These are phyloP conservation scores for Agriopis marginaria DNA, from an alignment of 2,888 invertebrate species.

Conservation along the genomic window DNA sequence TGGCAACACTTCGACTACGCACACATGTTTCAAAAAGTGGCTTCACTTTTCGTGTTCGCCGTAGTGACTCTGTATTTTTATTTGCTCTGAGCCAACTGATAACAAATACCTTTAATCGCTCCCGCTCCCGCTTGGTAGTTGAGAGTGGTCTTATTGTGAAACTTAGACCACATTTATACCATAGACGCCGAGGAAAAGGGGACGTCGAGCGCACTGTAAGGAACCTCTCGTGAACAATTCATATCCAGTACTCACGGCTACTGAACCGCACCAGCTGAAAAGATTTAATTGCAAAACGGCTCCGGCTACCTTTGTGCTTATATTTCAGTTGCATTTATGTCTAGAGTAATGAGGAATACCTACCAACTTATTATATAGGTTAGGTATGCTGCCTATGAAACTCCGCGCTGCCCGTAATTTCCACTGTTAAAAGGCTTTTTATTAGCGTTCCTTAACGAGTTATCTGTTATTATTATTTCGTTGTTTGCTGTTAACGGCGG, in stretches of 20 bases:
- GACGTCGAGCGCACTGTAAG: conserved; percentile 36
- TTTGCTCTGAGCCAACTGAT: no score
- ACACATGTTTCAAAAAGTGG: no score
- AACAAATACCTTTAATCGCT: no score
- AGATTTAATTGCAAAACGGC: conserved; percentile 57
- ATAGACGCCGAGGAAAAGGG: neutral
- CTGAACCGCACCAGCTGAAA: conserved; percentile 43
- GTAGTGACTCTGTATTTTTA: no score
- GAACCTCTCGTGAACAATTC: conserved; percentile 57
- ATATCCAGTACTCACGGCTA: conserved; percentile 44
- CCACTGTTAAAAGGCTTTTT: conserved; percentile 28
- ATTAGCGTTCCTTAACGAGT: conserved; percentile 22
- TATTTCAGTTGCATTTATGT: conserved; percentile 39
- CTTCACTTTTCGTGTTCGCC: no score
- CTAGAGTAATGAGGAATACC: conserved; percentile 19
- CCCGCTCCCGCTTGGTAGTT: neutral
- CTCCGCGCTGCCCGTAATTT: conserved; percentile 20
- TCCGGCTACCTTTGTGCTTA: conserved; percentile 45
- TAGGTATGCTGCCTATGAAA: conserved; percentile 23
- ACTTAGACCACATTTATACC: neutral
- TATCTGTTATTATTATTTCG: conserved; percentile 22
- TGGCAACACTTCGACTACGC: no score
- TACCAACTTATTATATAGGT: neutral
- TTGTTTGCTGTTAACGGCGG: conserved; percentile 13
- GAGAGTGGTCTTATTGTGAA: no score